Evolutionary conservation across 2,113 vertebrate species (phyloP).

Genomic region (Penelope pileata): DNA sequence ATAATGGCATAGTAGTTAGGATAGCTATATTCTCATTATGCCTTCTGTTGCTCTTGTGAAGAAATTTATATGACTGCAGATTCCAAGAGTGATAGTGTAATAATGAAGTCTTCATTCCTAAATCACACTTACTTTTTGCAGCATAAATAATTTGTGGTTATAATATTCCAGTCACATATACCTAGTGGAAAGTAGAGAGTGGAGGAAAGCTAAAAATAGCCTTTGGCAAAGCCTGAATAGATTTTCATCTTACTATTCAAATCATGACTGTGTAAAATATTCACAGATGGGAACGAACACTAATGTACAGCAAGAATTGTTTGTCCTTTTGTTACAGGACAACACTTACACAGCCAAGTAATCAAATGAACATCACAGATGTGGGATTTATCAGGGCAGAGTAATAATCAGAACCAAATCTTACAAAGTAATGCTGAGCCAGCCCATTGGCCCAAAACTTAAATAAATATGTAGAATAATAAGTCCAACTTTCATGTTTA

Average conservation of each 20-base stretch:
- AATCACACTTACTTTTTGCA: not conserved
- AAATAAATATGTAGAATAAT: not conserved
- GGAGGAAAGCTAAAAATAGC: not conserved
- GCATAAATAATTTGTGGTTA: not conserved
- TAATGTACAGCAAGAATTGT: not conserved
- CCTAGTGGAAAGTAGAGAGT: not conserved
- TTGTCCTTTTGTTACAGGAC: slow-evolving; percentile 3
- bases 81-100: not conserved
- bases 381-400: not conserved
- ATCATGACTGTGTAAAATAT: not conserved
- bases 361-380: not conserved
- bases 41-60: not conserved
- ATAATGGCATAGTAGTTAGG: not conserved
- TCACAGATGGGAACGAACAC: not conserved
- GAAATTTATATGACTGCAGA: not conserved
- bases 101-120: slow-evolving; percentile 6
- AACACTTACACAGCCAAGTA: not conserved
- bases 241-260: slow-evolving; percentile 16
- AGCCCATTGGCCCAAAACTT: not conserved
- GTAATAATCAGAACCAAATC: not conserved
- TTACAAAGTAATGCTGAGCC: not conserved
- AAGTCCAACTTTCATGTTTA: not conserved
- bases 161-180: not conserved
- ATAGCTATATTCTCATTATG: not conserved
- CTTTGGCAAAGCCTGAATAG: not conserved